Percentiles rank a stretch among this genome's conserved stretches.
Evolutionary conservation across 2,888 invertebrate genomes (phyloP).

Genomic region (Drepanosiphum platanoidis): DNA sequence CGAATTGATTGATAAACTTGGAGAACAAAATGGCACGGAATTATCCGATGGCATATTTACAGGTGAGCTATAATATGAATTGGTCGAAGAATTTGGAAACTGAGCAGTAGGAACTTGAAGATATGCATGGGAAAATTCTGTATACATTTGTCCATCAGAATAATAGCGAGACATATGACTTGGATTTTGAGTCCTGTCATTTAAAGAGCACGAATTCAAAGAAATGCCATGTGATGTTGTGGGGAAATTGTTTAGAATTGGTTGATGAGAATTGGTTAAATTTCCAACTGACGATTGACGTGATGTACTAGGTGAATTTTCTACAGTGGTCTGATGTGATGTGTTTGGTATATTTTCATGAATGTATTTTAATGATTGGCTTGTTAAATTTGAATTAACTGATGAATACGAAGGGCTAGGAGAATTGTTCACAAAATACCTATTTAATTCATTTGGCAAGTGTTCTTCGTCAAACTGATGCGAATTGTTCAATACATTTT

Average conservation of each 20-base stretch:
- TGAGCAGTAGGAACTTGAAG: slow-evolving; percentile 56
- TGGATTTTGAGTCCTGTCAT: slow-evolving; percentile 21
- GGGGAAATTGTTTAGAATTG: slow-evolving; percentile 37
- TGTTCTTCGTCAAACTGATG: slow-evolving; percentile 52
- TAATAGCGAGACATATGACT: slow-evolving; percentile 32
- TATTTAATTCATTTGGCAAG: slow-evolving; percentile 37
- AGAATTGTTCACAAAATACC: slow-evolving; percentile 31
- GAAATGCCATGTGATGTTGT: slow-evolving; percentile 35
- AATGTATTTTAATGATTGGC: slow-evolving; percentile 25
- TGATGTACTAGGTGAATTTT: slow-evolving; percentile 42
- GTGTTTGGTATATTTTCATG: slow-evolving; percentile 33
- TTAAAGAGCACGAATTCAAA: slow-evolving; percentile 20
- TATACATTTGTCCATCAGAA: slow-evolving; percentile 41
- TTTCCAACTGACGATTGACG: slow-evolving; percentile 25
- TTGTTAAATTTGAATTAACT: slow-evolving; percentile 13
- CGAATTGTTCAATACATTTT: slow-evolving; percentile 18
- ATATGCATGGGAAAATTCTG: slow-evolving; percentile 41
- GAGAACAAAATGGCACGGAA: slow-evolving; percentile 57
- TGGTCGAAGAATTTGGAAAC: slow-evolving; percentile 45
- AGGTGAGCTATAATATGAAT: slow-evolving; percentile 46
- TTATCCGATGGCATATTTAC: slow-evolving; percentile 51
- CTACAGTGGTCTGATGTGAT: slow-evolving; percentile 20
- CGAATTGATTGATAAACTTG: slow-evolving; percentile 31
- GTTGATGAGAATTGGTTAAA: slow-evolving; percentile 19
- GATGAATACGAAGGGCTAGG: slow-evolving; percentile 35